A percentile compares a stretch with the other conserved stretches of the same genome.
Evolutionary conservation across 2,888 invertebrate species (phyloP).

Genomic region (Aromia moschata): DNA sequence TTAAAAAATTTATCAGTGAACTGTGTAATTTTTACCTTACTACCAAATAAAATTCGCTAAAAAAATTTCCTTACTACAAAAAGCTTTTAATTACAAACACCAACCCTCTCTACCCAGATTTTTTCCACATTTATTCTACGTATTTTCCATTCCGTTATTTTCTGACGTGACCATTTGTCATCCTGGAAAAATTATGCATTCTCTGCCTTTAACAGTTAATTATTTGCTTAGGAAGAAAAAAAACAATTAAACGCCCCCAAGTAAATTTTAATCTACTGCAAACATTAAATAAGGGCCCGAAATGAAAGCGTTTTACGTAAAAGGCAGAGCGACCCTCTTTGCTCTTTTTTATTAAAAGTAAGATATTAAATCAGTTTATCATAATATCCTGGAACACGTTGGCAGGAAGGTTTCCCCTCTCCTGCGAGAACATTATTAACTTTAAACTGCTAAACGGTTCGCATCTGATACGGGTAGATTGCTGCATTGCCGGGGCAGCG

Average conservation of each 20-base stretch:
- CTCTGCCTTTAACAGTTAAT: slow-evolving; percentile 24
- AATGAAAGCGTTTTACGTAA: slow-evolving; percentile 19
- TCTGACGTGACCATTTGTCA: too few species aligned
- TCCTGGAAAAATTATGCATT: slow-evolving; percentile 5
- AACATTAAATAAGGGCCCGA: slow-evolving; percentile 12
- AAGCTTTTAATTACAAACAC: too few species aligned
- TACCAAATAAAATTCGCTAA: too few species aligned
- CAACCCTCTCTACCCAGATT: too few species aligned
- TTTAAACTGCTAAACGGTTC: slow-evolving; percentile 53
- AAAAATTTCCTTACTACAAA: too few species aligned
- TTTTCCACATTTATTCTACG: too few species aligned
- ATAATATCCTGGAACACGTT: slow-evolving; percentile 55
- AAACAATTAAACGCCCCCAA: slow-evolving; percentile 27
- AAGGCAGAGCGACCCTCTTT: slow-evolving; percentile 21
- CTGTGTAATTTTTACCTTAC: too few species aligned
- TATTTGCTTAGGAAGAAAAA: slow-evolving; percentile 25
- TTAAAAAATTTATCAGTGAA: too few species aligned
- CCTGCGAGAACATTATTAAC: slow-evolving; percentile 53
- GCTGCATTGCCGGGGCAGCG: slow-evolving; percentile 14
- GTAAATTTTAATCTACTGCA: slow-evolving; percentile 29
- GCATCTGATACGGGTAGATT: slow-evolving; percentile 45
- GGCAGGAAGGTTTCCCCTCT: slow-evolving; percentile 45
- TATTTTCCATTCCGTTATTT: too few species aligned
- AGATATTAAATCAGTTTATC: slow-evolving; percentile 61
- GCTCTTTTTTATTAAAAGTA: slow-evolving; percentile 54